Percentiles rank a stretch among this genome's conserved stretches.
phyloP scores from a whole-genome alignment of 2,888 invertebrate species.

The Ennomos erosarius region DNA sequence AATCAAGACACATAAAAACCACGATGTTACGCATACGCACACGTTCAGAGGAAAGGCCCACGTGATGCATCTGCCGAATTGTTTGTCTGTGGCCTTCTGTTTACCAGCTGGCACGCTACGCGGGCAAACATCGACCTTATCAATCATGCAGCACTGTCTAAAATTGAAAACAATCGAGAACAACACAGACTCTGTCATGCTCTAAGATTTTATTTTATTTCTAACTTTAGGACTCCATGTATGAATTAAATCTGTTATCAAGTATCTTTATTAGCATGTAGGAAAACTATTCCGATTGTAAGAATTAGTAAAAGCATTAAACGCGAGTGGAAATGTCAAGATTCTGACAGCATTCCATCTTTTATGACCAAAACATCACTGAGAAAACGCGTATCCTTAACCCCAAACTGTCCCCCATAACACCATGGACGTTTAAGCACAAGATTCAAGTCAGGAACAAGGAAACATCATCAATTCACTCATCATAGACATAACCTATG shows the following conservation, averaged over 20 bases:
- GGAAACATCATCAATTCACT: slow-evolving; percentile 5
- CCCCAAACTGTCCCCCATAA: background rate
- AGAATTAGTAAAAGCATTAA: background rate
- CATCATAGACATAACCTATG: slow-evolving; percentile 52
- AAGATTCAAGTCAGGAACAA: background rate
- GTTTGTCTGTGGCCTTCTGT: slow-evolving; percentile 37
- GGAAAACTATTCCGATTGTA: background rate
- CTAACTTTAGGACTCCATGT: background rate
- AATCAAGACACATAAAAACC: background rate
- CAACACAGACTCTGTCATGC: slow-evolving; percentile 13
- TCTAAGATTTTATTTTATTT: slow-evolving; percentile 2
- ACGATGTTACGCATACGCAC: slow-evolving; percentile 16
- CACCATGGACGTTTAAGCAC: too few relatives aligned
- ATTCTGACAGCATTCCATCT: slow-evolving; percentile 4
- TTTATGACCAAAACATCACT: slow-evolving; percentile 7
- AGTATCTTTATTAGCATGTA: background rate
- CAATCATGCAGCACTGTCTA: slow-evolving; percentile 27
- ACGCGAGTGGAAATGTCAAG: background rate
- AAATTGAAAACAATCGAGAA: slow-evolving; percentile 22
- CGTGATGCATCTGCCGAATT: slow-evolving; percentile 20
- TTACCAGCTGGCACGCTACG: slow-evolving; percentile 31
- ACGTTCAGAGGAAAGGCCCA: slow-evolving; percentile 27
- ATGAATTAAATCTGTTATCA: background rate
- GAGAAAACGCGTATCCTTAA: background rate
- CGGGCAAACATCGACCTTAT: slow-evolving; percentile 34